phyloP scores from a whole-genome alignment of 2,797 vertebrate genomes.

The Pyrocephalus nanus region DNA sequence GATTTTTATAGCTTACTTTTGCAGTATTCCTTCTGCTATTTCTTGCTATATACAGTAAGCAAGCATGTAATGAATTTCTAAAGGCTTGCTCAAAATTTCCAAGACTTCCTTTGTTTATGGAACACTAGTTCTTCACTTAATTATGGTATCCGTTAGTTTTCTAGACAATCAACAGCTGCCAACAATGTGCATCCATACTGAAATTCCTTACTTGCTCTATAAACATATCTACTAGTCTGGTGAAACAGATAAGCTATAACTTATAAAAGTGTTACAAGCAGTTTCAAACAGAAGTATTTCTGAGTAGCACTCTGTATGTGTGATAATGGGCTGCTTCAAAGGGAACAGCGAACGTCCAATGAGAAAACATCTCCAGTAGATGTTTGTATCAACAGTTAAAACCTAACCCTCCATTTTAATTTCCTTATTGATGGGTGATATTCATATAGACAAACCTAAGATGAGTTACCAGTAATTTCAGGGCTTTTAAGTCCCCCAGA shows the following conservation, averaged over 20 bases:
- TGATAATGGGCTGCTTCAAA: neutral
- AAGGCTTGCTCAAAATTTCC: neutral
- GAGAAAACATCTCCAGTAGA: neutral
- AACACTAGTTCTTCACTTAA: neutral
- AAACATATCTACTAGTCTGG: neutral
- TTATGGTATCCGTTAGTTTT: neutral
- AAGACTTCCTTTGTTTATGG: neutral
- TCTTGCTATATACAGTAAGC: neutral
- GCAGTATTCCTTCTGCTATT: neutral
- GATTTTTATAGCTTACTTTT: constrained; percentile 32
- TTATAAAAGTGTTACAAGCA: neutral
- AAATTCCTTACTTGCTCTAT: neutral
- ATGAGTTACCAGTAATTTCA: neutral
- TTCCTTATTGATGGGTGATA: neutral
- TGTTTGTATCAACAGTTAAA: neutral
- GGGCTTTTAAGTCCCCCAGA: neutral
- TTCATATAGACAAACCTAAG: neutral
- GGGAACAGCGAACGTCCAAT: neutral
- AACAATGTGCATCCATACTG: neutral
- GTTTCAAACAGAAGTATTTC: neutral
- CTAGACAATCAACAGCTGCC: neutral
- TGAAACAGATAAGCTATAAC: neutral
- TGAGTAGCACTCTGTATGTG: neutral
- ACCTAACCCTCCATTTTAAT: neutral
- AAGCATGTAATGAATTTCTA: neutral